A percentile compares a stretch with the other conserved stretches of the same genome.
Evolutionary conservation across 2,888 invertebrate genomes (phyloP).

Genomic region (Ganaspis brasiliensis): DNA sequence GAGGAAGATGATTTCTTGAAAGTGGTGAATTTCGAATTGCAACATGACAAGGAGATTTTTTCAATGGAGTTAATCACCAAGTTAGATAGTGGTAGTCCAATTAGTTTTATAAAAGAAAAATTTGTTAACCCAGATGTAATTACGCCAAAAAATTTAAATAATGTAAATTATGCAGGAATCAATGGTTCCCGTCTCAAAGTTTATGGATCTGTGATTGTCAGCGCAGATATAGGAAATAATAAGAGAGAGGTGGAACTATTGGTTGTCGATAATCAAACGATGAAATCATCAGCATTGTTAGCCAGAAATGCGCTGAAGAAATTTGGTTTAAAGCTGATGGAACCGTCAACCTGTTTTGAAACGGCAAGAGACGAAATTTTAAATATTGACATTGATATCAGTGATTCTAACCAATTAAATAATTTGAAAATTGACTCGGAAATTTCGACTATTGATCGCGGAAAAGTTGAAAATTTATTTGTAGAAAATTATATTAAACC

Average conservation of each 20-base stretch:
- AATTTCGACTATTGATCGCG: not conserved
- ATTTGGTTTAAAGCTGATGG: not conserved
- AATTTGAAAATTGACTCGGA: constrained; percentile 19
- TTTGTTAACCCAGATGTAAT: no score
- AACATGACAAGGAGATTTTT: not conserved
- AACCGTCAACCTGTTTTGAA: not conserved
- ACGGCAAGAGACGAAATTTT: not conserved
- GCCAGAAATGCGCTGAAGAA: not conserved
- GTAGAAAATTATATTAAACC: constrained; percentile 40
- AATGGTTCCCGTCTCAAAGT: no score
- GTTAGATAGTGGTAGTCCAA: no score
- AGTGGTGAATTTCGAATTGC: not conserved
- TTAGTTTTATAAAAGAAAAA: no score
- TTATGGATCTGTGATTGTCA: no score
- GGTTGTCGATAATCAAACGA: no score
- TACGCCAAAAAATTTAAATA: no score
- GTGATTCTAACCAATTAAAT: not conserved
- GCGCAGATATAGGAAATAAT: no score
- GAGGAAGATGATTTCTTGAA: not conserved
- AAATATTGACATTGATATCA: constrained; percentile 9
- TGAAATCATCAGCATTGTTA: no score
- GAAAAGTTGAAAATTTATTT: constrained; percentile 19
- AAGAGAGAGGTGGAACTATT: no score
- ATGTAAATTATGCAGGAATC: no score
- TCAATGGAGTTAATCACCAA: not conserved